Evolutionary conservation across 2,888 invertebrate genomes (phyloP), one percentile per base, ranked within the genome.

Genomic region (Tryphoninae sp.): DNA sequence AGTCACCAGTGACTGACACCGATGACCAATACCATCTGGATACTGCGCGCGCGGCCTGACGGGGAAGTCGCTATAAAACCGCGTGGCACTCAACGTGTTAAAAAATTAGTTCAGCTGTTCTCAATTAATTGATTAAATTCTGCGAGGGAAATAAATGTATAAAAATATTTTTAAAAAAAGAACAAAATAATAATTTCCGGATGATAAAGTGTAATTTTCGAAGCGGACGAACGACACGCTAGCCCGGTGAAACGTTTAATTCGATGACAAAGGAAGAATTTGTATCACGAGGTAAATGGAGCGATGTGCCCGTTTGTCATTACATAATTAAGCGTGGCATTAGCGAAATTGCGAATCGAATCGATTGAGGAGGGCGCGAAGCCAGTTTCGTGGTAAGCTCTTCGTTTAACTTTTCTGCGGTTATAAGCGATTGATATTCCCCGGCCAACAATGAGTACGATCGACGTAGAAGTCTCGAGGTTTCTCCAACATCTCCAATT

Each of bases 301-400:
- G 6, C 6, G 6, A n/a, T 33, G 11, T n/a, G 59, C 11, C 59
- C 11, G 23, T n/a, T 33, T 6, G 26, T 33, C 16, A 61, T 61
- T 61, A 61, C 59, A 26, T 61, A 33, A 61, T 61, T 13, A 33
- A 26, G 26, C 33, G 33, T 33, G 26, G 22, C 33, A 61, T 61
- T 61, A 22, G n/a, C 26, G 4, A n/a, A 61, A 13, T 61, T 61
- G 59, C 13, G 59, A 33, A 33, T 33, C 23, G 7, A 61, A 61
- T 61, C 59, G 59, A 61, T 33, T 33, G 1, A 55, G 9, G 4
- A 23, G 26, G 6, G 33, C 8, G 33, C 8, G 33, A 33, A 13
- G 11, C 33, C 13, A n/a, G 13, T 3, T 3, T n/a, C 33, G n/a
- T 33, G 13, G 51, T 58, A 13, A 58, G 59, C 59, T 61, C 26